Evolutionary conservation across 2,888 invertebrate genomes (phyloP), one percentile per base, ranked within the genome.

Genomic region (Noctua janthe): DNA sequence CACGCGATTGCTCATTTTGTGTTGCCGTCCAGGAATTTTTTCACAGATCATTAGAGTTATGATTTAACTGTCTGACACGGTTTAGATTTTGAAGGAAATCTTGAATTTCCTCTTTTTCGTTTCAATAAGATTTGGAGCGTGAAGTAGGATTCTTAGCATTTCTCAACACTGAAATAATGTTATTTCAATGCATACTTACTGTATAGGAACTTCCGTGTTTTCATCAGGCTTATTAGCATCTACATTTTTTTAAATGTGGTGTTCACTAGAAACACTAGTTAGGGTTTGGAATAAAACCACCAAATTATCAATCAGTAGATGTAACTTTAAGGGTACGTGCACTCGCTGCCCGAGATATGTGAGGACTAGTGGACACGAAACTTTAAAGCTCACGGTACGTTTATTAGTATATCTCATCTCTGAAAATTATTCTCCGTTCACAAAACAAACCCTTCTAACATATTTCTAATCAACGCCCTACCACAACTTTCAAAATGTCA

Each of bases 31-130:
- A 51, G 39, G n/a, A 64, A n/a, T 74, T 74, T 75, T 73, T 80
- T 87, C 76, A 85, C 74, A 87, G 74, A 85, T 77, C 85, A 87
- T 85, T 87, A 77, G 54, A 76, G 51, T 47, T 71, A 80, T 74
- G 83, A 86, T 77, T 82, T 77, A 86, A 72, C 74, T 86, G 29
- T n/a, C 66, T 49, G 71, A 69, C 74, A 86, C 10, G 47, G 69
- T 73, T 62, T 78, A 11, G 10, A 29, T 75, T 67, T 82, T 29
- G 7, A 47, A 86, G 73, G 59, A 86, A 73, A 56, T 87, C 64
- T 62, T 15, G 72, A 39, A 72, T 75, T 78, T 78, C 62, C 39
- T 43, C 43, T 70, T 72, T 73, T 72, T 39, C n/a, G 1, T 67
- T 83, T 56, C 20, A 51, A 29, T 1, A 47, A 39, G 11, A 83